Conservation (phyloP, 2,797 vertebrate genomes). For the Chiroxiphia lanceolata region DNA sequence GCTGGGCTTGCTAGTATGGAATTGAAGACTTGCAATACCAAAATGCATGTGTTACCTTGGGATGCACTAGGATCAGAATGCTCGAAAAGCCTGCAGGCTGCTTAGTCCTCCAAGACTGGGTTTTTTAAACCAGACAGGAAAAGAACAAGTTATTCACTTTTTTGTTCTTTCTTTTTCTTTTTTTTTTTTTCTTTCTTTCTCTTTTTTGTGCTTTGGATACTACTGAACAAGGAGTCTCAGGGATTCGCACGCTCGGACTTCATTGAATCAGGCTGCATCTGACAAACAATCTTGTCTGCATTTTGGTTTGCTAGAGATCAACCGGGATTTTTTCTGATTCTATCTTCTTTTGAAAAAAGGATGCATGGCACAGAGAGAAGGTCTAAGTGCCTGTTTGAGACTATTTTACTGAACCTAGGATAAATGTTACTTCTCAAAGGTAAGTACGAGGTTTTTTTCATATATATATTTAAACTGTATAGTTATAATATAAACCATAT, state of each 20-base stretch:
- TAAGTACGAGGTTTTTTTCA: slow-evolving; percentile 44
- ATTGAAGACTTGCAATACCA: slow-evolving; percentile 60
- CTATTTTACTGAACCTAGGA: slow-evolving; percentile 57
- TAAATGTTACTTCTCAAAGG: slow-evolving; percentile 78
- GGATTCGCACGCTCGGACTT: slow-evolving; percentile 67
- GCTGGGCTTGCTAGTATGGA: slow-evolving; percentile 50
- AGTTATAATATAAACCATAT: background rate
- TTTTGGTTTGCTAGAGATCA: slow-evolving; percentile 64
- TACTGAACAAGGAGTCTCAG: slow-evolving; percentile 71
- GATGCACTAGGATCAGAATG: slow-evolving; percentile 49
- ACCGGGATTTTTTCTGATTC: slow-evolving; percentile 61
- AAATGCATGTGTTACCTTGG: slow-evolving; percentile 62
- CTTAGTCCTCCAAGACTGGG: slow-evolving; percentile 39
- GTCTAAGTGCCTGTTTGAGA: slow-evolving; percentile 63
- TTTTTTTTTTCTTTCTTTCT: background rate
- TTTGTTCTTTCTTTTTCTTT: background rate
- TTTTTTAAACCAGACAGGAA: slow-evolving; percentile 47
- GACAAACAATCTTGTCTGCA: slow-evolving; percentile 55
- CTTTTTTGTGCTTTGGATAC: slow-evolving; percentile 72
- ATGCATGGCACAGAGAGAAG: slow-evolving; percentile 67
- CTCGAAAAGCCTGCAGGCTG: slow-evolving; percentile 57
- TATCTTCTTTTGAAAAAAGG: slow-evolving; percentile 58
- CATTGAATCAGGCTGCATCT: slow-evolving; percentile 69
- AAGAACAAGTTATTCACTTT: slow-evolving; percentile 59
- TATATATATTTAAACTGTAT: background rate